Percentiles rank a stretch among this genome's conserved stretches.
Evolutionary conservation across 2,797 vertebrate species (phyloP).

Genomic region (Anas flavirostris): DNA sequence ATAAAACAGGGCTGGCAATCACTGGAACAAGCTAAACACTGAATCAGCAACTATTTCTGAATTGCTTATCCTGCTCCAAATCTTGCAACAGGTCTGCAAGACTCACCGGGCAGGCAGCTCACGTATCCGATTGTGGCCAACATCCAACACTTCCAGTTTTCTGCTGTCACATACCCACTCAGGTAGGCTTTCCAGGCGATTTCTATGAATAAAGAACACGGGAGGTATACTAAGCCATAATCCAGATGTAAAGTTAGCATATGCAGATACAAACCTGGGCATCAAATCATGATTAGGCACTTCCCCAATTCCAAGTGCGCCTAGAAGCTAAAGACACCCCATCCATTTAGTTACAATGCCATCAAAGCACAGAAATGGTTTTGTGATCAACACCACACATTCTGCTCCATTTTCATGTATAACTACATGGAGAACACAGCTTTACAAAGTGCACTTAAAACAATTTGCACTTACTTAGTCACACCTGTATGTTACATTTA

Average conservation of each 20-base stretch:
- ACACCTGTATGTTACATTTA: background rate
- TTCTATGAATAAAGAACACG: constrained; percentile 80
- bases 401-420: background rate
- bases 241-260: background rate
- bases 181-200: constrained; percentile 89
- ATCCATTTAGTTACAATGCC: background rate
- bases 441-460: background rate
- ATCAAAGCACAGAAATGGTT: background rate
- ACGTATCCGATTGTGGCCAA: constrained; percentile 91
- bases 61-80: background rate
- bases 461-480: background rate
- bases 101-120: constrained; percentile 93
- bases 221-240: background rate
- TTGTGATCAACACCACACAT: background rate
- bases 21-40: constrained; percentile 43
- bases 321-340: background rate
- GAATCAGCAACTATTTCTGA: constrained; percentile 49
- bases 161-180: constrained; percentile 94
- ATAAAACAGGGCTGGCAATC: constrained; percentile 39
- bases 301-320: background rate
- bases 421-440: background rate
- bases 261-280: background rate
- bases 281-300: background rate
- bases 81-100: background rate
- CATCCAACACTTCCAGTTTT: constrained; percentile 94